phyloP scores from a whole-genome alignment of 2,113 vertebrate genomes.

The Tylochromis polylepis region DNA sequence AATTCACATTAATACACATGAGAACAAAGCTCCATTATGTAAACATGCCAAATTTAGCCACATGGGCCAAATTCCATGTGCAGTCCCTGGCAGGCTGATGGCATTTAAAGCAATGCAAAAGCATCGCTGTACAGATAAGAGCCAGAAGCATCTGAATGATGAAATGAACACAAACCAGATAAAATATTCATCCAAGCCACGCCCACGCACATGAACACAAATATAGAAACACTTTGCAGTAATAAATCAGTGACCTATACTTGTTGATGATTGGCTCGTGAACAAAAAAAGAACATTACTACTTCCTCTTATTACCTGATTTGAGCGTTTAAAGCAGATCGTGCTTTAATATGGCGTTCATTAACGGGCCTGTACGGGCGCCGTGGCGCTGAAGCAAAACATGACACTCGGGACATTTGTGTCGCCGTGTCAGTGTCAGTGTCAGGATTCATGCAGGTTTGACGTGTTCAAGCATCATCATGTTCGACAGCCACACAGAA shows the following conservation, averaged over 20 bases:
- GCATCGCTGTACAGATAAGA: background rate
- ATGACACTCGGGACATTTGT: no score
- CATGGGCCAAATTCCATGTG: background rate
- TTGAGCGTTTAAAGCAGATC: background rate
- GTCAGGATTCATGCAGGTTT: background rate
- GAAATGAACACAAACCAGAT: background rate
- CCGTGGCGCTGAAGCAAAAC: no score
- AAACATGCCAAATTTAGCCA: background rate
- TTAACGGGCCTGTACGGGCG: background rate
- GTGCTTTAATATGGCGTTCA: background rate
- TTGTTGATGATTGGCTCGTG: background rate
- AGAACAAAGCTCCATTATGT: background rate
- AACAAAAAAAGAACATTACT: background rate
- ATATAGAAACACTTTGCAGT: background rate
- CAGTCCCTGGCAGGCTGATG: background rate
- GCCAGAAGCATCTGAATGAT: background rate
- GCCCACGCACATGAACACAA: background rate
- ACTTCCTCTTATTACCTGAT: background rate
- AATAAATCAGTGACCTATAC: background rate
- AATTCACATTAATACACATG: background rate
- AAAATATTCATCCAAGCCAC: background rate
- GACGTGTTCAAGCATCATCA: background rate
- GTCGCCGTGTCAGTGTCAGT: no score
- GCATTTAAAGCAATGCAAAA: background rate
- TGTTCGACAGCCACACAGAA: background rate